Evolutionary conservation across 1,140 invertebrate species (phyloP), one percentile per base, ranked within the genome.

Genomic region (Drosophila bifasciata): DNA sequence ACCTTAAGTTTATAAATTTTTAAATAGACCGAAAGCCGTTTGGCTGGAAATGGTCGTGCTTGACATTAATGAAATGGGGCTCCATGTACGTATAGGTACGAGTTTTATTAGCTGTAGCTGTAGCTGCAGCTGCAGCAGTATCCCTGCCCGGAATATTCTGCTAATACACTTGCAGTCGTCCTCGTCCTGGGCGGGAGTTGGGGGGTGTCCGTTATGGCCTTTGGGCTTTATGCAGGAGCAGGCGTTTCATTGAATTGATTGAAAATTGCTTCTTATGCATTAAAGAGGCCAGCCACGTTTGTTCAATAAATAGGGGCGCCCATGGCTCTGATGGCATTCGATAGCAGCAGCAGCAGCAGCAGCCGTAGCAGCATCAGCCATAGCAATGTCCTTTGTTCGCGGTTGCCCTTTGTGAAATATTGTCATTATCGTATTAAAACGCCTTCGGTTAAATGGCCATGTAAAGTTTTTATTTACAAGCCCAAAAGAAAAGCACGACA

Each of bases 391-490:
- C 62, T 28, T 66, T 60, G 32, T 36, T 52, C 21, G 46, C 50
- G 43, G 11, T n/a, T 39, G 57, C 40, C 46, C 57, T 66, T 76
- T 69, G 59, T 76, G 23, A 77, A 79, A 75, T 78, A 75, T 75
- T 78, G 57, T 75, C 64, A 70, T 70, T 79, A 78, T 78, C 64
- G 63, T 44, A 77, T 59, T 74, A 70, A 78, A 78, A 45, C 53
- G 64, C 77, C 70, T 62, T 41, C 64, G 70, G 77, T 74, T 75
- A 78, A 78, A 66, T 78, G 70, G 41, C 15, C 57, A 66, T 80
- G 75, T 78, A 66, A 61, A 70, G 51, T 50, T 70, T 60, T 76
- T 57, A 69, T 79, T 74, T 77, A 69, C 78, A 73, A 50, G 50
- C 46, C 19, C 16, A 39, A 62, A 62, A 69, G 58, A 61, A 60